Conservation (phyloP, 2,797 vertebrate species). For the Natrix natrix region DNA sequence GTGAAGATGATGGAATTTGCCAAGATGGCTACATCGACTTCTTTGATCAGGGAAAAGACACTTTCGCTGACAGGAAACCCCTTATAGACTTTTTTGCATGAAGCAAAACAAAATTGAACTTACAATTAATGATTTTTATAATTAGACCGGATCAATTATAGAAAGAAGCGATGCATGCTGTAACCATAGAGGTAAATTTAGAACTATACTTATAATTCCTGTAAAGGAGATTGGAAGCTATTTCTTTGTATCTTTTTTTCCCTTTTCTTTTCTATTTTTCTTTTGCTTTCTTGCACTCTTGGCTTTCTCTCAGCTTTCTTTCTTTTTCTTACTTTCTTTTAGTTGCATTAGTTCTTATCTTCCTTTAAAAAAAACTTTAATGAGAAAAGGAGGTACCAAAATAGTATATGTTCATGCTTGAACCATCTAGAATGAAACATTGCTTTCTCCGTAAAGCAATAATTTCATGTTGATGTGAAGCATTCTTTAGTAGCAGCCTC, state of each 20-base stretch:
- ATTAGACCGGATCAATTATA: not conserved
- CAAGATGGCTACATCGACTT: not conserved
- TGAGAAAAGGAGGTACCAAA: not conserved
- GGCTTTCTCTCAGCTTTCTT: not conserved
- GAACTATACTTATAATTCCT: not conserved
- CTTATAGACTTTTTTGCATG: not conserved
- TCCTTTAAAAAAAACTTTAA: not conserved
- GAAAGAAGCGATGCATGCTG: not conserved
- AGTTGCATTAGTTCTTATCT: not conserved
- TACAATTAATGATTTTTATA: not conserved
- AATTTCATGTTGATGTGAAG: not conserved
- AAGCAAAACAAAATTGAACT: not conserved
- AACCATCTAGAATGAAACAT: not conserved
- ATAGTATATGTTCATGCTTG: not conserved
- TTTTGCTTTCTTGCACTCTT: not conserved
- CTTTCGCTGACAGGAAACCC: not conserved
- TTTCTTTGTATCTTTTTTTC: not conserved
- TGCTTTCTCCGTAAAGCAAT: not conserved
- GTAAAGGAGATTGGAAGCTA: not conserved
- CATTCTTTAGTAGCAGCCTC: not conserved
- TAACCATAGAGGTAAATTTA: not conserved
- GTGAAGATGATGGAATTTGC: not conserved
- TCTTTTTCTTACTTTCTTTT: not conserved
- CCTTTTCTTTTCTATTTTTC: not conserved
- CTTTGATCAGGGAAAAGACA: not conserved